phyloP scores from a whole-genome alignment of 1,140 invertebrate species.

The Aradophagus sp. region DNA sequence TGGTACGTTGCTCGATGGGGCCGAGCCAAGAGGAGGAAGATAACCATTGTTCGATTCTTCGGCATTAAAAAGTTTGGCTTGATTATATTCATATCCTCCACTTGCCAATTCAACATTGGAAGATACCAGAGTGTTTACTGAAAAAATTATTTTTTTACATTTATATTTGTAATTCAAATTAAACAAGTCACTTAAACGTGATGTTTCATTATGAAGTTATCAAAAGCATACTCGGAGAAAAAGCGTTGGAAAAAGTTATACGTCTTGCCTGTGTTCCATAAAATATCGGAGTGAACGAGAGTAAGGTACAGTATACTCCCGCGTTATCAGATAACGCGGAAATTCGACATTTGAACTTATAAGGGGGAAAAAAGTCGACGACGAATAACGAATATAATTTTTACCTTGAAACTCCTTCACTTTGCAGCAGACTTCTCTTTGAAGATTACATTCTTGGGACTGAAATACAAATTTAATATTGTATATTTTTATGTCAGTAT shows the following conservation, averaged over 20 bases:
- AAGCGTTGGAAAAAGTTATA: no score
- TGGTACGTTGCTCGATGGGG: conserved; percentile 53
- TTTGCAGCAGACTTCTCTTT: conserved; percentile 66
- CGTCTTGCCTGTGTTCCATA: conserved; percentile 1
- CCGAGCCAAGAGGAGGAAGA: conserved; percentile 61
- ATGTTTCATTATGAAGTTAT: no score
- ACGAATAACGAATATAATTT: neutral
- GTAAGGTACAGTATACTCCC: no score
- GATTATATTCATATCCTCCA: conserved; percentile 50
- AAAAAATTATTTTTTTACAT: conserved; percentile 1
- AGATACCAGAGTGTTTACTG: conserved; percentile 54
- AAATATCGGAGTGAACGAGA: neutral
- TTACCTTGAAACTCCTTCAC: conserved; percentile 44
- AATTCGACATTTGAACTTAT: no score
- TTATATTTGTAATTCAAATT: no score
- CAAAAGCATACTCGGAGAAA: no score
- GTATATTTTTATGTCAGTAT: neutral
- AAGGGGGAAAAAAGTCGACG: no score
- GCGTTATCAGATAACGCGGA: no score
- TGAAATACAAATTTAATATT: conserved; percentile 50
- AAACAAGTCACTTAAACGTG: no score
- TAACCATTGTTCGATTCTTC: conserved; percentile 56
- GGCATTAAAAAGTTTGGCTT: conserved; percentile 11
- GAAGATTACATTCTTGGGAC: conserved; percentile 61
- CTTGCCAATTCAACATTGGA: conserved; percentile 49